Percentiles rank a stretch among this genome's conserved stretches.
These are phyloP conservation scores for Microctenopoma stevenorrisi DNA, from an alignment of 2,797 vertebrate genomes.

Conservation along the genomic window DNA sequence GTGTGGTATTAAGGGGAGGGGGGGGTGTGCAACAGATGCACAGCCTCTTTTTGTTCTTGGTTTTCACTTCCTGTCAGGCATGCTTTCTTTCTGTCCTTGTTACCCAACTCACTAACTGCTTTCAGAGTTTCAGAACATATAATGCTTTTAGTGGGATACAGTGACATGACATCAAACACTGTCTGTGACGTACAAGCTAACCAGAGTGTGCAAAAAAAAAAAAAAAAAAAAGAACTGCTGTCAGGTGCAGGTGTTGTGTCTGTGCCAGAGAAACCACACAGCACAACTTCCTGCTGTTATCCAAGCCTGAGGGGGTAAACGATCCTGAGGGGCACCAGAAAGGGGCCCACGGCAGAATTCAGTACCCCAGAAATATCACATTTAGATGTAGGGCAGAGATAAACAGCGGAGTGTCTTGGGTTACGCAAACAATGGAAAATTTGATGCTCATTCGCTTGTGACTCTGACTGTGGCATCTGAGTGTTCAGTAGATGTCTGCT, in stretches of 20 bases:
- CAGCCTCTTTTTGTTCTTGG: not conserved
- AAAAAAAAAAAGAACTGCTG: slow-evolving; percentile 20
- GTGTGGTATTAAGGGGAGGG: not conserved
- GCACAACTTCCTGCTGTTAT: slow-evolving; percentile 76
- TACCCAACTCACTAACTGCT: slow-evolving; percentile 29
- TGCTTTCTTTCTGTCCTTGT: slow-evolving; percentile 5
- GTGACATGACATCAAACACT: slow-evolving; percentile 48
- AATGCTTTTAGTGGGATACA: slow-evolving; percentile 18
- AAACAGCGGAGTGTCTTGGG: slow-evolving; percentile 26
- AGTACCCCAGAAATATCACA: slow-evolving; percentile 31
- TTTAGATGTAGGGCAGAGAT: slow-evolving; percentile 76
- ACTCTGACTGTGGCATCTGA: slow-evolving; percentile 28
- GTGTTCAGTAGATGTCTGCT: slow-evolving; percentile 32
- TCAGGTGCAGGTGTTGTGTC: slow-evolving; percentile 76
- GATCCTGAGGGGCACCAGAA: slow-evolving; percentile 65
- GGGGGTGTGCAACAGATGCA: not conserved
- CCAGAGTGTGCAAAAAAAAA: slow-evolving; percentile 40
- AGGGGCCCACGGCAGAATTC: slow-evolving; percentile 43
- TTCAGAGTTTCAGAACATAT: slow-evolving; percentile 35
- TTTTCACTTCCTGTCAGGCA: slow-evolving; percentile 60
- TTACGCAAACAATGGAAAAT: slow-evolving; percentile 61
- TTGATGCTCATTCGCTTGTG: slow-evolving; percentile 15
- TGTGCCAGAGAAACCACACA: slow-evolving; percentile 75
- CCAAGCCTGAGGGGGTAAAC: slow-evolving; percentile 38
- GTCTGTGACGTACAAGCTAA: slow-evolving; percentile 59